phyloP scores from a whole-genome alignment of 2,113 vertebrate species.

The Haemorhous mexicanus region DNA sequence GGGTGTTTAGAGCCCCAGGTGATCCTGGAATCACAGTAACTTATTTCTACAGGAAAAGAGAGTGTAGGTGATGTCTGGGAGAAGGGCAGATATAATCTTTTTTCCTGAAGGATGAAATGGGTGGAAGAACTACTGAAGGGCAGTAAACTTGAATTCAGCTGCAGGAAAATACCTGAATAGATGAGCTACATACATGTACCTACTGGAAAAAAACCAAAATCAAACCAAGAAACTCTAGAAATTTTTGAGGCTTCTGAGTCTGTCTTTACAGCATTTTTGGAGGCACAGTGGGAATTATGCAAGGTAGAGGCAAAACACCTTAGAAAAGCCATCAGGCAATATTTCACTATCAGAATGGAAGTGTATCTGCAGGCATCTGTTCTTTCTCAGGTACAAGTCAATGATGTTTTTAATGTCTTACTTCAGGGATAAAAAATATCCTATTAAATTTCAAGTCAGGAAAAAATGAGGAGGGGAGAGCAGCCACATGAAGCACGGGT shows the following conservation, averaged over 20 bases:
- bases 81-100: not conserved
- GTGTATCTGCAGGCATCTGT: not conserved
- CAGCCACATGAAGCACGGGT: not conserved
- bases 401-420: not conserved
- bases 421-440: not conserved
- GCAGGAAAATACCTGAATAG: not conserved
- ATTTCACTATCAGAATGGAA: not conserved
- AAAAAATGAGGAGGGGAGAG: not conserved
- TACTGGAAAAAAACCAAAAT: not conserved
- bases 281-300: not conserved
- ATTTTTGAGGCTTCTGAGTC: not conserved
- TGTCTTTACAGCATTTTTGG: not conserved
- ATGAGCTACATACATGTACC: not conserved
- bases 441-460: not conserved
- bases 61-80: not conserved
- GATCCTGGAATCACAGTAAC: not conserved
- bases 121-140: not conserved
- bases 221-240: accelerated
- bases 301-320: not conserved
- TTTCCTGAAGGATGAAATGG: not conserved
- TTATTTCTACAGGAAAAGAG: not conserved
- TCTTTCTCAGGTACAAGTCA: not conserved
- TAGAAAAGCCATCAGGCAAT: not conserved
- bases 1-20: not conserved
- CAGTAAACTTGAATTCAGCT: not conserved